These are phyloP conservation scores for Atta texana DNA, from an alignment of 1,140 invertebrate species.

Conservation along the genomic window DNA sequence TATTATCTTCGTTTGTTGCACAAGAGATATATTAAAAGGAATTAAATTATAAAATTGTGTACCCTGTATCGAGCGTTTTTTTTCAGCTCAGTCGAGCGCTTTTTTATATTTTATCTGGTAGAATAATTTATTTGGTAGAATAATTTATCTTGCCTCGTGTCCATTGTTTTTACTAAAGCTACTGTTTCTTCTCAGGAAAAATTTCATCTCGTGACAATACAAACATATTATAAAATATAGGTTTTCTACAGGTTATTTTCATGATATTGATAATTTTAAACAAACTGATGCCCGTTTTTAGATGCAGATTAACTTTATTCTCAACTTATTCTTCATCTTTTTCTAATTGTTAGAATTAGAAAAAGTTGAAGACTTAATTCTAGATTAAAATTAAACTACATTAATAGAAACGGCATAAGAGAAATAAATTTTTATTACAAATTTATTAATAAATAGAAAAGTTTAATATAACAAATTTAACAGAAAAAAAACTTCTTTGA, in stretches of 20 bases:
- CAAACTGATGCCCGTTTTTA: neutral
- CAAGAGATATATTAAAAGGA: too few relatives aligned
- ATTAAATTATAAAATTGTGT: neutral
- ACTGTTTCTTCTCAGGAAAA: conserved; percentile 30
- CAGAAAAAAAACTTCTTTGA: neutral
- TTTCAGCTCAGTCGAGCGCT: neutral
- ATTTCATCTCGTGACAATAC: conserved; percentile 6
- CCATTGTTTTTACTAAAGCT: neutral
- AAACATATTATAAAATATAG: neutral
- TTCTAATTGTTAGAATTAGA: too few relatives aligned
- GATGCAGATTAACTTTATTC: too few relatives aligned
- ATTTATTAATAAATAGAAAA: neutral
- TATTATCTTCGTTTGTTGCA: neutral
- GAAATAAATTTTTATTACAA: neutral
- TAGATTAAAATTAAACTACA: too few relatives aligned
- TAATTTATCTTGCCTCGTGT: conserved; percentile 20
- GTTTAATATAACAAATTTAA: neutral
- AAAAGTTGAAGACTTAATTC: too few relatives aligned
- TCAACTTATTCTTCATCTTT: too few relatives aligned
- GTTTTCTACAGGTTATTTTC: neutral
- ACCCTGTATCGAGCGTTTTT: neutral
- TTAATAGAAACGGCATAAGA: too few relatives aligned
- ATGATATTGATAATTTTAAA: neutral
- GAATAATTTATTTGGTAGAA: conserved; percentile 29
- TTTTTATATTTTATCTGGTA: conserved; percentile 42